Evolutionary conservation across 1,140 invertebrate genomes (phyloP).

Genomic region (Aphis craccivora): DNA sequence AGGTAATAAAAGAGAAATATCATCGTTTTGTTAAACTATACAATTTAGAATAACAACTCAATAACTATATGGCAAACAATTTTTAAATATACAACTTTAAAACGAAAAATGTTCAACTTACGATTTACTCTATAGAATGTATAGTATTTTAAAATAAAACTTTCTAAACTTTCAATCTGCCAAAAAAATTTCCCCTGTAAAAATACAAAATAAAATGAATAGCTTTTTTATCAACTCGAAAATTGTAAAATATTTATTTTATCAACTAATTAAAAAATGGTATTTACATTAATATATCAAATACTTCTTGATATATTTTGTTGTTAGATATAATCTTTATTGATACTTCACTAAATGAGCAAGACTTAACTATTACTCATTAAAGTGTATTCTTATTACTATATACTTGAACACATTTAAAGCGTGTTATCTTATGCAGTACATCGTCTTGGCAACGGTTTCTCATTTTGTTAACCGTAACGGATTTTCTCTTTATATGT

Average conservation of each 20-base stretch:
- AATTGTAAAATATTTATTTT: neutral
- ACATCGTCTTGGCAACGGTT: constrained; percentile 45
- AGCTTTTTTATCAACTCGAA: neutral
- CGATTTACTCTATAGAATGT: too few relatives aligned
- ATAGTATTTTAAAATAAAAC: too few relatives aligned
- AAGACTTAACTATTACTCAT: neutral
- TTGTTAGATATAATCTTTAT: neutral
- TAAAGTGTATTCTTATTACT: neutral
- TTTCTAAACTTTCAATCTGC: too few relatives aligned
- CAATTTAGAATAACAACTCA: too few relatives aligned
- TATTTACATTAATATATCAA: neutral
- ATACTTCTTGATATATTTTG: neutral
- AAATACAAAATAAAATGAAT: too few relatives aligned
- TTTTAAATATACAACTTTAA: too few relatives aligned
- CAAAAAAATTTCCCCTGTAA: too few relatives aligned
- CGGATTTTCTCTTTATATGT: constrained; percentile 43
- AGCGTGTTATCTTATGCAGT: neutral
- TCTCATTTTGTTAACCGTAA: constrained; percentile 38
- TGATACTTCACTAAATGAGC: neutral
- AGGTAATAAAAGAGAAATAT: too few relatives aligned
- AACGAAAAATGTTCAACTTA: too few relatives aligned
- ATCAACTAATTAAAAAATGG: neutral
- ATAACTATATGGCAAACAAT: too few relatives aligned
- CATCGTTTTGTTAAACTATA: too few relatives aligned
- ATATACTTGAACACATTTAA: neutral